Percentiles rank a stretch among this genome's conserved stretches.
Conservation (phyloP, 2,113 vertebrate genomes). For the Oryzias woworae region DNA sequence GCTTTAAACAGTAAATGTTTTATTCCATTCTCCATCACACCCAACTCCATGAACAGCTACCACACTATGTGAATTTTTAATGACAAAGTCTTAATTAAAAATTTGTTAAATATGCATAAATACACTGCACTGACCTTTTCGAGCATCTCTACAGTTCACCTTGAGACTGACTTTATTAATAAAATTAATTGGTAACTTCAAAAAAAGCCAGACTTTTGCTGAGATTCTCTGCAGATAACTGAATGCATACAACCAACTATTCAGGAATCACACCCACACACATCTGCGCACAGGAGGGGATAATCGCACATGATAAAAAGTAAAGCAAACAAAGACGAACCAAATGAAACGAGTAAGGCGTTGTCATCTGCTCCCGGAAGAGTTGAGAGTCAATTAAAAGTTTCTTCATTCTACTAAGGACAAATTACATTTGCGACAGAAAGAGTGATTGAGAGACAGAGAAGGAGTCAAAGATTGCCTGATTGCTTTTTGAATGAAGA, state of each 20-base stretch:
- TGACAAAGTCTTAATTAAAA: slow-evolving; percentile 65
- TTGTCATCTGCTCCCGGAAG: slow-evolving; percentile 52
- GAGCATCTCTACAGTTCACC: slow-evolving; percentile 53
- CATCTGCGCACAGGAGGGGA: background rate
- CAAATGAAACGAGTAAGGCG: slow-evolving; percentile 52
- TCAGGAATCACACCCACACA: background rate
- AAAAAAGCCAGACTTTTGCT: slow-evolving; percentile 29
- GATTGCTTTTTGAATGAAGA: slow-evolving; percentile 69
- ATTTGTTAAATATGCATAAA: slow-evolving; percentile 66
- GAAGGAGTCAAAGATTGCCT: slow-evolving; percentile 40
- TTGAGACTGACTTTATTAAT: slow-evolving; percentile 58
- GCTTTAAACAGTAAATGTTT: slow-evolving; percentile 57
- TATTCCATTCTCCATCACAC: slow-evolving; percentile 52
- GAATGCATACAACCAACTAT: background rate
- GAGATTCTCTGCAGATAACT: slow-evolving; percentile 10
- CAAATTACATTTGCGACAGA: slow-evolving; percentile 64
- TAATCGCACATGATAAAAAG: slow-evolving; percentile 38
- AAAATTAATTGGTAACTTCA: slow-evolving; percentile 60
- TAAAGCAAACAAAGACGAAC: slow-evolving; percentile 44
- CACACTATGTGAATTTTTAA: slow-evolving; percentile 59
- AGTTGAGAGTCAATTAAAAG: slow-evolving; percentile 74
- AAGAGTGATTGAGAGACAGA: slow-evolving; percentile 56
- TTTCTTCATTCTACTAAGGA: slow-evolving; percentile 65
- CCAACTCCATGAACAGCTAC: slow-evolving; percentile 42
- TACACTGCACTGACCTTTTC: slow-evolving; percentile 59